These are phyloP conservation scores for Pterobdella sp. DNA, from an alignment of 2,888 invertebrate species.

Conservation along the genomic window DNA sequence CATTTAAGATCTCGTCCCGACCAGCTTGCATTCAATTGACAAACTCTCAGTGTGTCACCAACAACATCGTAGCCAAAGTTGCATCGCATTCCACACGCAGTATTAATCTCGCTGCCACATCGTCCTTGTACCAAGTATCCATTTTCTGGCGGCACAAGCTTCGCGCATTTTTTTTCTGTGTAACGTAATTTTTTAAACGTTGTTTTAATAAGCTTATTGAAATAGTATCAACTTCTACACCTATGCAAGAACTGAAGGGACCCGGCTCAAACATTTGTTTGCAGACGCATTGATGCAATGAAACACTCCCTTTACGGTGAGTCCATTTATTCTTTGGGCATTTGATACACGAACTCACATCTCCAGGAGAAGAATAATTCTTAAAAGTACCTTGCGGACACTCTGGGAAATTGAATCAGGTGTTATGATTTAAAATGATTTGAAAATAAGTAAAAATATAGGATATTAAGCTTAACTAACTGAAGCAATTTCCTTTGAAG, in stretches of 20 bases:
- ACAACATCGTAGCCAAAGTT: constrained; percentile 58
- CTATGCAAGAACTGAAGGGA: not conserved
- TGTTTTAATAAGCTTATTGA: not conserved
- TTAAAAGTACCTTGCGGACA: constrained; percentile 62
- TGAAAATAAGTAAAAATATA: not conserved
- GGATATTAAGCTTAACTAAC: not conserved
- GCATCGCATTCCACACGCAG: constrained; percentile 65
- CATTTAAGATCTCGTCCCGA: constrained; percentile 61
- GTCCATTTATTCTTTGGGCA: constrained; percentile 63
- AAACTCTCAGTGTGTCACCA: constrained; percentile 58
- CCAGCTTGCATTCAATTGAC: constrained; percentile 62
- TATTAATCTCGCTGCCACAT: constrained; percentile 62
- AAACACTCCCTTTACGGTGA: constrained; percentile 57
- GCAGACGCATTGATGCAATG: constrained; percentile 54
- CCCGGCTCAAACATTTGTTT: not conserved
- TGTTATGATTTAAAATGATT: not conserved
- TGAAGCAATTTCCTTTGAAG: constrained; percentile 22
- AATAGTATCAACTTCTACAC: not conserved
- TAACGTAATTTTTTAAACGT: not conserved
- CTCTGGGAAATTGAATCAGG: constrained; percentile 51
- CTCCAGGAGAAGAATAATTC: constrained; percentile 54
- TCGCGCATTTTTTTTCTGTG: constrained; percentile 54
- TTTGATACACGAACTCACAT: constrained; percentile 53
- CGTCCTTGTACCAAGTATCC: constrained; percentile 63
- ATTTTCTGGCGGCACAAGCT: constrained; percentile 58